Evolutionary conservation across 1,140 invertebrate species (phyloP), one percentile per base, ranked within the genome.

Genomic region (Cydia pomonella): DNA sequence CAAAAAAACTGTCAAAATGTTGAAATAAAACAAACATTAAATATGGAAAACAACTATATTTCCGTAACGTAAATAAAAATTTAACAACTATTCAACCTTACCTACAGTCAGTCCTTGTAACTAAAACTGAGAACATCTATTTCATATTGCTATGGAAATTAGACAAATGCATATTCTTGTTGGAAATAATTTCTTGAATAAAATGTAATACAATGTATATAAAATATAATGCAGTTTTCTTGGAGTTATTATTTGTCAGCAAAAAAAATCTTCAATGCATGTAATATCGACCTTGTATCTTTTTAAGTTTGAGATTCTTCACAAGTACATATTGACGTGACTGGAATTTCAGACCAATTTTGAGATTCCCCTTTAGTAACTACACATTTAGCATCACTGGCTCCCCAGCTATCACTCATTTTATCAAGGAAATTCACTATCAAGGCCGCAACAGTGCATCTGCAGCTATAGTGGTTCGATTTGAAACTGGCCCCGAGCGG

Each of bases 1-100:
- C 33, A 38, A 38, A 38, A 38, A 38, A 10, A 38, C 2, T 38
- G 33, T 33, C 38, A 44, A 3, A 16, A 44, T 12, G 10, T 3
- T 9, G 62, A 47, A 76, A 72, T 63, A 41, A 72, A 72, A 76
- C 27, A 29, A 44, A 33, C 21, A n/a, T 25, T n/a, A 18, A 50
- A 73, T 73, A 23, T 73, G 47, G 41, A 47, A 73, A 73, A 73
- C 41, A 47, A 50, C 72, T 73, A 73, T 73, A 53, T 73, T 73
- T 27, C 12, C 47, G 18, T 73, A 47, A 73, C 47, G 33, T 47
- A 73, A 73, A 73, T 47, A 73, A 50, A 50, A 73, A 50, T 53
- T 50, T 38, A 41, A 69, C 63, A 66, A 66, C 64, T 69, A 69
- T 69, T 69, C 33, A 69, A 69, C 64, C 64, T 69, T 69, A 69